phyloP scores from a whole-genome alignment of 2,113 vertebrate genomes.

The Puntigrus tetrazona region DNA sequence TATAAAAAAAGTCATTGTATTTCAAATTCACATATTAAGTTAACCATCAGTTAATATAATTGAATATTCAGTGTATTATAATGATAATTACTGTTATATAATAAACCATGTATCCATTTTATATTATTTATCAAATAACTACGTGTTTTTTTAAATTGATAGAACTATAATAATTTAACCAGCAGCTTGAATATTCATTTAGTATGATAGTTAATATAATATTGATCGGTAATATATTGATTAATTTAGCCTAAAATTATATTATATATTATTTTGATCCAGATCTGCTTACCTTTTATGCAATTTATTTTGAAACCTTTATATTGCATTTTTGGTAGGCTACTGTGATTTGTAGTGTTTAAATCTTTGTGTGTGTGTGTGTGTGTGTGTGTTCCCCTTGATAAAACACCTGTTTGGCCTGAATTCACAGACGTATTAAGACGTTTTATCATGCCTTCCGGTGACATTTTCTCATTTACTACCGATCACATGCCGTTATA shows the following conservation, averaged over 20 bases:
- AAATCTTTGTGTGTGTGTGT: background rate
- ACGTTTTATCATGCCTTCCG: background rate
- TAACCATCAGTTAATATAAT: background rate
- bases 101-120: background rate
- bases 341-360: background rate
- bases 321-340: background rate
- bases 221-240: no score
- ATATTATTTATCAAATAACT: background rate
- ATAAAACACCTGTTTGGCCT: constrained; percentile 7
- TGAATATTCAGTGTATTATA: background rate
- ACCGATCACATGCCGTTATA: background rate
- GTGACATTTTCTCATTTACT: background rate
- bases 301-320: background rate
- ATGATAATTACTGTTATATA: background rate
- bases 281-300: background rate
- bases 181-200: background rate
- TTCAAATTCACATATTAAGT: background rate
- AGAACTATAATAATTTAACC: background rate
- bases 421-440: background rate
- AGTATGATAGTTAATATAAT: no score
- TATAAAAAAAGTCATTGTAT: background rate
- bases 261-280: background rate
- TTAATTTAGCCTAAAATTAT: background rate
- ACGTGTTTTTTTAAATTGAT: no score
- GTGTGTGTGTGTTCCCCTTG: background rate